These are phyloP conservation scores for Rhynchonycteris naso DNA, from an alignment of 2,797 vertebrate species.

Conservation along the genomic window DNA sequence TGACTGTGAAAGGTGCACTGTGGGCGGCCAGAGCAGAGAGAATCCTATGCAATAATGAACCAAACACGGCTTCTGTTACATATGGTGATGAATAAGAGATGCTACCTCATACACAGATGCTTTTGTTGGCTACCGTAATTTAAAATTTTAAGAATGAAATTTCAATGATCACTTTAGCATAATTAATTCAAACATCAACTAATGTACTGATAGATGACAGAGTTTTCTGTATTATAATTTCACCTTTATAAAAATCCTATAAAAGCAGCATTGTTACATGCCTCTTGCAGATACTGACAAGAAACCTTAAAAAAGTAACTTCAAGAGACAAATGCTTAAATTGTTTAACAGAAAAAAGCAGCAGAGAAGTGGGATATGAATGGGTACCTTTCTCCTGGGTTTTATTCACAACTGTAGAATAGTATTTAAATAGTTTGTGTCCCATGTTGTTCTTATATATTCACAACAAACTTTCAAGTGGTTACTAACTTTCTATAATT, in stretches of 20 bases:
- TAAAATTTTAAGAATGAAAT: constrained; percentile 36
- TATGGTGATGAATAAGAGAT: neutral
- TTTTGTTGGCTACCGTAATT: neutral
- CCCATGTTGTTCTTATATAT: neutral
- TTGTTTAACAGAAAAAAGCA: neutral
- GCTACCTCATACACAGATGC: neutral
- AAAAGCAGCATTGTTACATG: neutral
- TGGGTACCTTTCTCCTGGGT: neutral
- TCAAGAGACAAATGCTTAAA: constrained; percentile 36
- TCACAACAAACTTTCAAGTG: constrained; percentile 12
- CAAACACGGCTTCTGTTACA: neutral
- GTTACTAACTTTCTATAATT: neutral
- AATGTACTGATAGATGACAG: neutral
- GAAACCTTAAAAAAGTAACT: constrained; percentile 15
- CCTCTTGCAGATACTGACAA: neutral
- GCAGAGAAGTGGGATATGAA: neutral
- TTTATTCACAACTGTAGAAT: neutral
- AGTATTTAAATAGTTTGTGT: constrained; percentile 2
- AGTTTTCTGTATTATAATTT: neutral
- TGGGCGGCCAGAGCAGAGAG: neutral
- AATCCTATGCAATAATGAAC: neutral
- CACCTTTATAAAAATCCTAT: constrained; percentile 8
- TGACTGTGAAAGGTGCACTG: neutral
- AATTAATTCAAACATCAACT: constrained; percentile 16
- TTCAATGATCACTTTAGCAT: neutral